phyloP scores from a whole-genome alignment of 2,797 vertebrate genomes.

The Peromyscus eremicus region DNA sequence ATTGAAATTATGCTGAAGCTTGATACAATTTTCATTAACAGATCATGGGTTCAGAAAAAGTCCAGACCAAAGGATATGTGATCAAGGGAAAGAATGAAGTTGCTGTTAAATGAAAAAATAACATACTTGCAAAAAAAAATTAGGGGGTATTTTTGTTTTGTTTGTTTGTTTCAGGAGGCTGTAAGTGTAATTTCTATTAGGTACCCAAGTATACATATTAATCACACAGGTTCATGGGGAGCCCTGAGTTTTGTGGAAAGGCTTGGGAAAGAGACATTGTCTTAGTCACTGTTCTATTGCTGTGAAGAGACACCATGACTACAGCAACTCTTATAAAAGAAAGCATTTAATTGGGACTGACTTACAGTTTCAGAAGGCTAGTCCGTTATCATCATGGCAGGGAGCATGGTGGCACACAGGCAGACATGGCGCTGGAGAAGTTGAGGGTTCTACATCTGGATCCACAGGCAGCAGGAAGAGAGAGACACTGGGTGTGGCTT shows the following conservation, averaged over 20 bases:
- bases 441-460: neutral
- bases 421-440: too few species aligned
- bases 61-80: neutral
- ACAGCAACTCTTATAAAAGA: neutral
- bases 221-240: neutral
- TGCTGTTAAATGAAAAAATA: neutral
- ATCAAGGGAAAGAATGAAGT: conserved; percentile 7
- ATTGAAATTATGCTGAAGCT: neutral
- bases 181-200: conserved; percentile 9
- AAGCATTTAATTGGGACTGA: neutral
- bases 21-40: neutral
- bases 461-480: neutral
- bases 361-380: neutral
- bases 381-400: neutral
- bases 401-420: neutral
- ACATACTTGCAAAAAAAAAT: neutral
- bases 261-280: neutral
- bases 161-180: neutral
- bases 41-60: neutral
- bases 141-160: neutral
- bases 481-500: neutral
- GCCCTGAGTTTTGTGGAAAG: neutral
- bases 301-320: neutral
- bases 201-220: neutral
- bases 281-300: neutral